Evolutionary conservation across 2,797 vertebrate species (phyloP).

Genomic region (Aphelocoma californica): DNA sequence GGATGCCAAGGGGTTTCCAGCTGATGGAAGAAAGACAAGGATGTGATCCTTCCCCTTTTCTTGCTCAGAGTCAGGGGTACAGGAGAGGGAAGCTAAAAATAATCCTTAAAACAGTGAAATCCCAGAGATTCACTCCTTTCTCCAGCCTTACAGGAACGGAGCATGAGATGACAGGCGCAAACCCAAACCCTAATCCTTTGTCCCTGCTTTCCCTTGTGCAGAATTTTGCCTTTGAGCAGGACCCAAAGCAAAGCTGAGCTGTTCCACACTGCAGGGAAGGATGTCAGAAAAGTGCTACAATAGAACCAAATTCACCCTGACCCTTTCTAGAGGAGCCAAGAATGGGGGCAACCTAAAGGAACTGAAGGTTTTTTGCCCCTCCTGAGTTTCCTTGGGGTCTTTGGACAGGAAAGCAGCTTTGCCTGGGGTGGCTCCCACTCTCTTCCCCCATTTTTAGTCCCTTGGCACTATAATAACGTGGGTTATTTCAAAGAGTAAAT

Average conservation of each 20-base stretch:
- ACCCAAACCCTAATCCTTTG: neutral
- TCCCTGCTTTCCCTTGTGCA: neutral
- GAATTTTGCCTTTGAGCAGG: neutral
- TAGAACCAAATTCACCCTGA: neutral
- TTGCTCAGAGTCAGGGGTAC: neutral
- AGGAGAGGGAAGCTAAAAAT: neutral
- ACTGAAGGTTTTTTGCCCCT: neutral
- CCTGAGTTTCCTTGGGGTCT: neutral
- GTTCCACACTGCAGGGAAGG: neutral
- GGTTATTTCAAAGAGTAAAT: neutral
- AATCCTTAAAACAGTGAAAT: neutral
- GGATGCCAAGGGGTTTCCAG: neutral
- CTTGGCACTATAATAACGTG: neutral
- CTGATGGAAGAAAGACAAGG: neutral
- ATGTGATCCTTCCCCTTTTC: neutral
- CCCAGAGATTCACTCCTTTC: neutral
- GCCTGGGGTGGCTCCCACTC: accelerated
- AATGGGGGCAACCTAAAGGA: neutral
- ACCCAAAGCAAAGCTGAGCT: neutral
- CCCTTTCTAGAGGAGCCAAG: neutral
- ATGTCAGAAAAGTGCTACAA: neutral
- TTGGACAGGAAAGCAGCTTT: neutral
- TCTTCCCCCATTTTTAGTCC: neutral
- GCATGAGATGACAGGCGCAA: neutral
- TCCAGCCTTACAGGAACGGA: neutral